Conservation (phyloP, 2,888 invertebrate genomes). For the Chaitophorus viminalis region DNA sequence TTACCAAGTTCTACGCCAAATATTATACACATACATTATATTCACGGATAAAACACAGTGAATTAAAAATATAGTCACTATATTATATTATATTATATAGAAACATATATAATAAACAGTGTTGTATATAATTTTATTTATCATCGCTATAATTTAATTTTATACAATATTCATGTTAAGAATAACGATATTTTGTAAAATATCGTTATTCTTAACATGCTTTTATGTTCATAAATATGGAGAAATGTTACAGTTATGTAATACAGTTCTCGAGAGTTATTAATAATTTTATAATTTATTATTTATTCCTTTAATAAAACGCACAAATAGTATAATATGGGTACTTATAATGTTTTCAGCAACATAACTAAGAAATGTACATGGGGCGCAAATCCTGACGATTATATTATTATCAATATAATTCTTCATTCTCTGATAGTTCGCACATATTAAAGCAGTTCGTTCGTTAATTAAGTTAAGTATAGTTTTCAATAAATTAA, state of each 20-base stretch:
- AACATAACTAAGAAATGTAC: background rate
- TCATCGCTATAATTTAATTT: background rate
- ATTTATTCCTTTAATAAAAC: too few species aligned
- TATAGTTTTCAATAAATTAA: background rate
- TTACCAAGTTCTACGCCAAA: background rate
- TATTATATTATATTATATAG: too few species aligned
- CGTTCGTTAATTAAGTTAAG: background rate
- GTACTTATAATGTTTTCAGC: too few species aligned
- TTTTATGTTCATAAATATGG: background rate
- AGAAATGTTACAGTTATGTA: background rate
- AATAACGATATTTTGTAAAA: background rate
- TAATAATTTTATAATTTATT: too few species aligned
- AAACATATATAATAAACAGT: too few species aligned
- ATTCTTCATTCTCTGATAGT: too few species aligned
- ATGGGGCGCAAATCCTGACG: background rate
- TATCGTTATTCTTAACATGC: too few species aligned
- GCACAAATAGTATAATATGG: too few species aligned
- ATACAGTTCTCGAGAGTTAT: background rate
- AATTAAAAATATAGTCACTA: background rate
- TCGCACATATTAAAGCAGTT: background rate
- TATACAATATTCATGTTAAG: background rate
- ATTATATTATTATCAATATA: background rate
- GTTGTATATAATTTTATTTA: background rate
- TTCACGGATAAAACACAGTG: background rate
- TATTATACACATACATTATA: background rate